phyloP scores from a whole-genome alignment of 2,113 vertebrate genomes.

The Gallinago undulata region DNA sequence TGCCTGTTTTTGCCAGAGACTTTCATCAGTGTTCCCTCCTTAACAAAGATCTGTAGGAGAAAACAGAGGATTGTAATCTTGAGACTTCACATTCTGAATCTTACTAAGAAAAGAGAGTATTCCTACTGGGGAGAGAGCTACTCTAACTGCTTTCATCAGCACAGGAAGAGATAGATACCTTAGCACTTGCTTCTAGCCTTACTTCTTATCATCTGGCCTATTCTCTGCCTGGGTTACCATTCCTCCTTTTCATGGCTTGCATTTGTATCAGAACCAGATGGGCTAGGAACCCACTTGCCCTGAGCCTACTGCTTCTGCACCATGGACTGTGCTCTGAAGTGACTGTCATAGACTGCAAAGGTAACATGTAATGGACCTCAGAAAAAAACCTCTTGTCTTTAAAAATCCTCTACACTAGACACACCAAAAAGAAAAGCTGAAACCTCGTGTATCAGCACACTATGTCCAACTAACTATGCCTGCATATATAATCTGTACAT shows the following conservation, averaged over 20 bases:
- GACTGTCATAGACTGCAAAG: neutral
- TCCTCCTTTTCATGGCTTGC: neutral
- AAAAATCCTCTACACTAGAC: neutral
- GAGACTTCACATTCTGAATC: neutral
- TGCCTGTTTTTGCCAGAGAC: slow-evolving; percentile 86
- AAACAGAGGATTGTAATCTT: slow-evolving; percentile 8
- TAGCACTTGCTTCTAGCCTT: neutral
- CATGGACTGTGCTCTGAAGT: neutral
- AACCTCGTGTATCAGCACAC: neutral
- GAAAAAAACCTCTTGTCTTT: neutral
- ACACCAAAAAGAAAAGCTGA: neutral
- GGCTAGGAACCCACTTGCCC: neutral
- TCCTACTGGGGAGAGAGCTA: neutral
- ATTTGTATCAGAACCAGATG: neutral
- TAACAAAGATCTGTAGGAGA: slow-evolving; percentile 87
- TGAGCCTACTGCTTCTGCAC: neutral
- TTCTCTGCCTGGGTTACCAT: neutral
- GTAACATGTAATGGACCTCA: neutral
- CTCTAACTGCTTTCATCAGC: neutral
- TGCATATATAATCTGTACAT: neutral
- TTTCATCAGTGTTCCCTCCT: slow-evolving; percentile 96
- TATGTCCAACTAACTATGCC: neutral
- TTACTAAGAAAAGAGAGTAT: neutral
- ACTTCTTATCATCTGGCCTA: neutral
- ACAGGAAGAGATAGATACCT: neutral